Evolutionary conservation across 2,113 vertebrate genomes (phyloP).

Genomic region (Silurus meridionalis): DNA sequence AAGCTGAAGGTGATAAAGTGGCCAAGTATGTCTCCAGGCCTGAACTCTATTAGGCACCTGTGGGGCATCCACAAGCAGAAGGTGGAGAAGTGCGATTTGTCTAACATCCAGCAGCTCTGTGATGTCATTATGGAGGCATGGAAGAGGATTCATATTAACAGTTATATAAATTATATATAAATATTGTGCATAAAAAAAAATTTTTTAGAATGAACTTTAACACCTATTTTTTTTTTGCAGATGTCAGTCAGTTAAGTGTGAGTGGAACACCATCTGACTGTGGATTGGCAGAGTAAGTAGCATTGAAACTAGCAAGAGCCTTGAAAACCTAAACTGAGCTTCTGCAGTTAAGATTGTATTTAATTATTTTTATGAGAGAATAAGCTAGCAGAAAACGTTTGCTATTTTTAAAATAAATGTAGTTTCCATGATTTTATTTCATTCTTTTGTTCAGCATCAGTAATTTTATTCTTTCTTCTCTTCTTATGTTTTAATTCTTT

Average conservation of each 20-base stretch:
- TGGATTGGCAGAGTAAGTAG: neutral
- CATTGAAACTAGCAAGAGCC: neutral
- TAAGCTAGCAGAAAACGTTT: neutral
- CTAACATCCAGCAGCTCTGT: too few relatives aligned
- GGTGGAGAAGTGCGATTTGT: too few relatives aligned
- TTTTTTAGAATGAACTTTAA: neutral
- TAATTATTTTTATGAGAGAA: neutral
- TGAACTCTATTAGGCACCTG: too few relatives aligned
- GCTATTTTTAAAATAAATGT: neutral
- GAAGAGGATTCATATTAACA: too few relatives aligned
- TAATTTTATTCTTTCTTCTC: constrained; percentile 20
- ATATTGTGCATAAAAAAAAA: neutral
- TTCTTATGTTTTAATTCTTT: neutral
- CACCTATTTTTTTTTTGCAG: neutral
- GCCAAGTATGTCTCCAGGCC: too few relatives aligned
- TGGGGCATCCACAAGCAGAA: too few relatives aligned
- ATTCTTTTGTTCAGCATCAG: too few relatives aligned
- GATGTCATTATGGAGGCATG: too few relatives aligned
- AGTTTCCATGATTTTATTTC: neutral
- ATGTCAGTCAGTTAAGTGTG: neutral
- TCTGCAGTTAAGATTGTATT: neutral
- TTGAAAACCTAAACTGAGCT: neutral
- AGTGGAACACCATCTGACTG: neutral
- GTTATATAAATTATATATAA: too few relatives aligned
- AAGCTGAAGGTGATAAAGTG: too few relatives aligned